Evolutionary conservation across 2,888 invertebrate genomes (phyloP).

Genomic region (Euphydryas editha): DNA sequence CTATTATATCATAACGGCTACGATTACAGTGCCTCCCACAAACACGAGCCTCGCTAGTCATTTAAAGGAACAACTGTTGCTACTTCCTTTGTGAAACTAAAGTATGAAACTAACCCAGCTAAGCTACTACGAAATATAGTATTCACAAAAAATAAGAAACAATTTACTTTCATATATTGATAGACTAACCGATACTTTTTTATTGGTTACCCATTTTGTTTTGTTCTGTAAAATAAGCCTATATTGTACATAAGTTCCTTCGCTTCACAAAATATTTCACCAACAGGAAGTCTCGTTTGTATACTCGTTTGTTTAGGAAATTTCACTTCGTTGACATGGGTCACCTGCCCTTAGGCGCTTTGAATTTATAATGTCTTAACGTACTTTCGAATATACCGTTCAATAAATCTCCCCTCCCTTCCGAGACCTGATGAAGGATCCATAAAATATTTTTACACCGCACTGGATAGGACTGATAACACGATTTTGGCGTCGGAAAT

Average conservation of each 20-base stretch:
- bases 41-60: not conserved
- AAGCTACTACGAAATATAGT: not conserved
- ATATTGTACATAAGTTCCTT: constrained; percentile 40
- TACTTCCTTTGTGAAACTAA: not conserved
- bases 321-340: constrained; percentile 47
- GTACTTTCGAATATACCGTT: constrained; percentile 14
- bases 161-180: not conserved
- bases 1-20: too few relatives aligned
- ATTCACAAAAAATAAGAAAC: not conserved
- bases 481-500: constrained; percentile 60
- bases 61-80: not conserved
- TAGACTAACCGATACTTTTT: not conserved
- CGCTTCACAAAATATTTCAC: constrained; percentile 39
- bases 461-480: constrained; percentile 34
- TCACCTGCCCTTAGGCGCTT: constrained; percentile 46
- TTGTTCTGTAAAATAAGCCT: not conserved
- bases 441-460: constrained; percentile 15
- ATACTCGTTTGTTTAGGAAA: constrained; percentile 53
- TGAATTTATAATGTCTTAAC: constrained; percentile 48
- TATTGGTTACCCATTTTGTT: not conserved
- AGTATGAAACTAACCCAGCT: too few relatives aligned
- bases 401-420: constrained; percentile 6
- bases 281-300: constrained; percentile 51
- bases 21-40: too few relatives aligned
- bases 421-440: constrained; percentile 14